Percentiles rank a stretch among this genome's conserved stretches.
These are phyloP conservation scores for Gephyroberyx darwinii DNA, from an alignment of 2,797 vertebrate genomes.

Conservation along the genomic window DNA sequence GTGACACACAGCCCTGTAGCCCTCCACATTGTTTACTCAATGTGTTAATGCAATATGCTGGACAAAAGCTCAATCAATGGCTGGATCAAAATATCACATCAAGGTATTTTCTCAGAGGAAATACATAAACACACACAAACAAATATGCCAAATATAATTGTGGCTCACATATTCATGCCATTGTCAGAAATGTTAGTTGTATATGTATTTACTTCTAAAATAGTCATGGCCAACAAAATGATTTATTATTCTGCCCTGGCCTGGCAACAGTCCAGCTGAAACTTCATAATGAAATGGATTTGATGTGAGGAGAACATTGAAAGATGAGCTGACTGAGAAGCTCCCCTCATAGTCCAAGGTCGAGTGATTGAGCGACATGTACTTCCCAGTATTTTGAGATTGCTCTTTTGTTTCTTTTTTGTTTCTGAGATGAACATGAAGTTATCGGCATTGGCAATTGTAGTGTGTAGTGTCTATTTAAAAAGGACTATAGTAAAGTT, in stretches of 20 bases:
- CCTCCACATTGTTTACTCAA: background rate
- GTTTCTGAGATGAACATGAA: slow-evolving; percentile 27
- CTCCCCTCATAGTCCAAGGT: slow-evolving; percentile 61
- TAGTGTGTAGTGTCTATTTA: too few species aligned
- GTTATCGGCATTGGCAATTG: too few species aligned
- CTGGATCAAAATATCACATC: too few species aligned
- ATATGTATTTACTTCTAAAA: slow-evolving; percentile 47
- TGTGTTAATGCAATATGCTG: too few species aligned
- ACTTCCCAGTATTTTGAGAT: slow-evolving; percentile 15
- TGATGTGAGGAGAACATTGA: slow-evolving; percentile 62
- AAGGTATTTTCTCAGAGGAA: too few species aligned
- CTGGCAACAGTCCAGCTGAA: slow-evolving; percentile 45
- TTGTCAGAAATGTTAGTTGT: slow-evolving; percentile 2
- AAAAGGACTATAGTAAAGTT: too few species aligned
- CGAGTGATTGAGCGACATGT: slow-evolving; percentile 32
- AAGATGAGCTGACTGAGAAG: slow-evolving; percentile 66
- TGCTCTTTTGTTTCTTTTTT: slow-evolving; percentile 36
- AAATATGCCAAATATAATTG: background rate
- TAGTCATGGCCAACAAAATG: slow-evolving; percentile 30
- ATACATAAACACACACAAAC: background rate
- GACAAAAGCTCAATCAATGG: too few species aligned
- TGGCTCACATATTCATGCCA: background rate
- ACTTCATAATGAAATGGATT: slow-evolving; percentile 70
- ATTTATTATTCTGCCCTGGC: slow-evolving; percentile 49
- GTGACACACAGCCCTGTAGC: too few species aligned